Evolutionary conservation across 2,888 invertebrate species (phyloP), one percentile per base, ranked within the genome.

Genomic region (Oligia fasciuncula): DNA sequence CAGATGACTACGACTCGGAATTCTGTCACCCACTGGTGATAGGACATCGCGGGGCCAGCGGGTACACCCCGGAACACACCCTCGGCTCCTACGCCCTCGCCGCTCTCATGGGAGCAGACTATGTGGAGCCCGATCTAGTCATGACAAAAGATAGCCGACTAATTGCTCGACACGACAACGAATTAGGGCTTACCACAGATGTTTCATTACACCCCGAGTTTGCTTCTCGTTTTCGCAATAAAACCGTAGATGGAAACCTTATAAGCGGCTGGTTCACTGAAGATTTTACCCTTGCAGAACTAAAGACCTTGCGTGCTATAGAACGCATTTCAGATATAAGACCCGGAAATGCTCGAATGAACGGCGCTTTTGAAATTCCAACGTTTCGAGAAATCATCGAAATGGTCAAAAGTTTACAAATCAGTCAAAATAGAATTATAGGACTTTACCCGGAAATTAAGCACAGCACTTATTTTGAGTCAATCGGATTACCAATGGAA

Each of bases 361-460:
- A 96, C 76, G 92, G 93, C 46, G 89, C 94, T 4, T 95, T 94
- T 79, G 87, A 93, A 73, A 91, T 97, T 51, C 94, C 95, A 14
- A 96, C 96, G 3, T 92, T 96, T 51, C 94, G 94, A 90, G 96
- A 96, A 91, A 95, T 96, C 23, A 95, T 96, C 57, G 93, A 95
- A 83, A 88, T 96, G 70, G 95, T 93, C 0, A 95, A 94, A 89
- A 90, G 94, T 63, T 86, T 96, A 86, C 91, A 96, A 90, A 81
- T 85, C 0, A 95, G 95, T 86, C 94, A 94, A 89, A 91, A 91
- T 70, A 93, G 95, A 73, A 87, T 89, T 35, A 95, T 96, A 23
- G 96, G 96, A 14, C 92, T 96, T 73, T 96, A 95, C 79, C 96
- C 96, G 6, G 96, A 96, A 93, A 93, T 96, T 23, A 96, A 96